phyloP scores from a whole-genome alignment of 2,797 vertebrate genomes.

The Girardinus metallicus region DNA sequence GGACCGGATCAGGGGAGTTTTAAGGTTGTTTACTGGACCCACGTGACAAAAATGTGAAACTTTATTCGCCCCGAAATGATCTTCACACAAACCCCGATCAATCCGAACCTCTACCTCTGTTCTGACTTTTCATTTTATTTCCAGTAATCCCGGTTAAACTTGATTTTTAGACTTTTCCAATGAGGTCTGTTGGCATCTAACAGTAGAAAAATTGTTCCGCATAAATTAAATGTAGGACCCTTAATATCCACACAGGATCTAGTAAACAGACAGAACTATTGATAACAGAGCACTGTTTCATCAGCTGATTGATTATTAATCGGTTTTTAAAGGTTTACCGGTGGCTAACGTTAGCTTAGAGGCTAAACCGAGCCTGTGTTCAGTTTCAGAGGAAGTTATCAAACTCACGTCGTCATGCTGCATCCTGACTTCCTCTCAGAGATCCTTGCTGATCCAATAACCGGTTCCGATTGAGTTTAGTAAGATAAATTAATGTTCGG shows the following conservation, averaged over 20 bases:
- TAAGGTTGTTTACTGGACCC: neutral
- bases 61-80: neutral
- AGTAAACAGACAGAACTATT: neutral
- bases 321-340: neutral
- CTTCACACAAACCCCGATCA: neutral
- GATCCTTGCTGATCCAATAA: fast-evolving
- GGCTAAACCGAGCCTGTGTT: neutral
- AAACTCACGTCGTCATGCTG: conserved; percentile 84
- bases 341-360: conserved; percentile 42
- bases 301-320: neutral
- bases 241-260: neutral
- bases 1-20: neutral
- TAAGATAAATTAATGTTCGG: fast-evolving
- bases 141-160: too few species aligned
- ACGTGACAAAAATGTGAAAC: neutral
- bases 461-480: fast-evolving
- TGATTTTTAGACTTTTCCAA: neutral
- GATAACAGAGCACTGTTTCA: neutral
- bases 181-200: neutral
- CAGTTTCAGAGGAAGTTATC: fast-evolving
- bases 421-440: conserved; percentile 55
- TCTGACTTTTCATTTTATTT: neutral
- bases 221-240: neutral
- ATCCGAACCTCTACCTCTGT: too few species aligned
- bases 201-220: neutral